Conservation (phyloP, 2,888 invertebrate genomes). For the Pachliopta kotzebuea region DNA sequence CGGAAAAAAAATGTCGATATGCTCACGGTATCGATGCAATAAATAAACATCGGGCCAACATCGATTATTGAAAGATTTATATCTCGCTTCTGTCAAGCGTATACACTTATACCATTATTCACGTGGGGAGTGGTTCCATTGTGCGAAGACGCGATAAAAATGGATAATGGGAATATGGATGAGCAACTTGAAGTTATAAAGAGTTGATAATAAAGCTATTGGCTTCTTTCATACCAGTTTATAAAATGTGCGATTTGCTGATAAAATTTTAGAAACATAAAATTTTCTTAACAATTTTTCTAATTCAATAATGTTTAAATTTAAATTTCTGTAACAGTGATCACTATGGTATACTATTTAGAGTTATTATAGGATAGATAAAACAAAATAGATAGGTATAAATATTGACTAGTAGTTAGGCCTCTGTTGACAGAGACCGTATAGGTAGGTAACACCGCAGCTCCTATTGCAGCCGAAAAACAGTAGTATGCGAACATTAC, state of each 20-base stretch:
- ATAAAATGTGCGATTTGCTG: no score
- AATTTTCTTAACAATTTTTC: neutral
- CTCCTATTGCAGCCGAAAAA: no score
- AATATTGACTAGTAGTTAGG: no score
- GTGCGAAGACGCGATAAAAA: slow-evolving; percentile 56
- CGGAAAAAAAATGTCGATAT: slow-evolving; percentile 60
- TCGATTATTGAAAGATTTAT: slow-evolving; percentile 78
- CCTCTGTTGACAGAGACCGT: no score
- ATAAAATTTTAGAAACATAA: no score
- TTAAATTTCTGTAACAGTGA: no score
- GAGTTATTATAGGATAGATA: no score
- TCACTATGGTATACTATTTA: no score
- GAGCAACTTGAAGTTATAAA: slow-evolving; percentile 19
- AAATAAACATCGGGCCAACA: slow-evolving; percentile 68
- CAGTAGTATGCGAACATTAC: no score
- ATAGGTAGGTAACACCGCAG: no score
- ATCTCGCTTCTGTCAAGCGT: slow-evolving; percentile 60
- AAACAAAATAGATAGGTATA: no score
- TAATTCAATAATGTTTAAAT: no score
- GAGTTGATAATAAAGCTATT: slow-evolving; percentile 27
- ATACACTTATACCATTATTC: slow-evolving; percentile 67
- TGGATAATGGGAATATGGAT: slow-evolving; percentile 43
- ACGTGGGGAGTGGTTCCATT: slow-evolving; percentile 50
- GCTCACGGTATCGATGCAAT: slow-evolving; percentile 48
- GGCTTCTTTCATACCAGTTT: slow-evolving; percentile 18